phyloP scores from a whole-genome alignment of 2,797 vertebrate species.

The Phoxinus dragarum region DNA sequence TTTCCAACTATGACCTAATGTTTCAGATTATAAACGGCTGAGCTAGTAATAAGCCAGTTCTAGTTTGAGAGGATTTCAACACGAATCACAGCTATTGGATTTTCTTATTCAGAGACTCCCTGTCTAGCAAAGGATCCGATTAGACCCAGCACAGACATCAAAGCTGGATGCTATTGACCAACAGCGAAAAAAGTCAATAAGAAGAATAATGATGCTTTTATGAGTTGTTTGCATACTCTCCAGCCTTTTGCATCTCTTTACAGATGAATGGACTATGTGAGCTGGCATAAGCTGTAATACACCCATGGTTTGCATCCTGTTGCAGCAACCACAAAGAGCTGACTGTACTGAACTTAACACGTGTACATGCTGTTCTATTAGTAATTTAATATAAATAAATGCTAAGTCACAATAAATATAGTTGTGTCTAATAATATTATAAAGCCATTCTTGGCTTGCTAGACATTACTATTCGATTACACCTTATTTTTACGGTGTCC shows the following conservation, averaged over 20 bases:
- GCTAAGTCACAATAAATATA: background rate
- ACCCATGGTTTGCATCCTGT: background rate
- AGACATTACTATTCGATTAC: background rate
- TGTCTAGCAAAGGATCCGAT: background rate
- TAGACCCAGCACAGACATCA: conserved; percentile 18
- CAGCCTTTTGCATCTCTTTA: conserved; percentile 16
- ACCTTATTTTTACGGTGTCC: background rate
- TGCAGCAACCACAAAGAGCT: conserved; percentile 39
- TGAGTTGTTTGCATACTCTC: conserved; percentile 6
- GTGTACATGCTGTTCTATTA: background rate
- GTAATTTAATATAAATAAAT: background rate
- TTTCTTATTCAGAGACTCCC: background rate
- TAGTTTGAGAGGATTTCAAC: background rate
- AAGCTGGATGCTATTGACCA: background rate
- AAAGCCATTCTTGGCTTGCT: background rate
- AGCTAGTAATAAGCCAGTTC: background rate
- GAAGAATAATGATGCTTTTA: conserved; percentile 12
- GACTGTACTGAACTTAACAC: conserved; percentile 24
- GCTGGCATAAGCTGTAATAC: conserved; percentile 2
- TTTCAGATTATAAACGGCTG: background rate
- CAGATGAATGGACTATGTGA: conserved; percentile 37
- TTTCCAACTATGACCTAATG: background rate
- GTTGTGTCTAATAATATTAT: background rate
- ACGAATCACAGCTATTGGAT: background rate
- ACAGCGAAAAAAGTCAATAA: conserved; percentile 17